phyloP scores from a whole-genome alignment of 2,113 vertebrate species.

The Caloenas nicobarica region DNA sequence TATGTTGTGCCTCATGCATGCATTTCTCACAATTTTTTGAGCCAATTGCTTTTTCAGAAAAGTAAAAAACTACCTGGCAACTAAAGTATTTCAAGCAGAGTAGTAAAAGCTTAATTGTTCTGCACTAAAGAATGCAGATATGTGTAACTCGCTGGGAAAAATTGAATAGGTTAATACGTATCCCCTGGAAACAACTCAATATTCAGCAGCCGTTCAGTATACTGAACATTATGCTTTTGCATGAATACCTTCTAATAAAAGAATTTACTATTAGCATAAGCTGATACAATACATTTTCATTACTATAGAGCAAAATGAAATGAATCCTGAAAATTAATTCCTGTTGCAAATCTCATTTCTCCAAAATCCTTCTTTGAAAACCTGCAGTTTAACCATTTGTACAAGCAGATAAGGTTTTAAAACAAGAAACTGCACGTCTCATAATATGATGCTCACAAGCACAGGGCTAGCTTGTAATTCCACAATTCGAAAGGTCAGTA shows the following conservation, averaged over 20 bases:
- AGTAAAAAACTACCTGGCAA: background rate
- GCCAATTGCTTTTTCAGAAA: background rate
- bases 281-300: constrained; percentile 43
- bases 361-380: background rate
- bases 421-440: background rate
- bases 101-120: constrained; percentile 16
- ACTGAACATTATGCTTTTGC: constrained; percentile 9
- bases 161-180: constrained; percentile 11
- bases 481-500: background rate
- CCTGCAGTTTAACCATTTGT: background rate
- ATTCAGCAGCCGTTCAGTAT: constrained; percentile 18
- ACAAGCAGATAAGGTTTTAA: background rate
- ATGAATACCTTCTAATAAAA: constrained; percentile 44
- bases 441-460: background rate
- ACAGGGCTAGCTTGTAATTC: background rate
- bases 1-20: background rate
- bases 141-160: constrained; percentile 44
- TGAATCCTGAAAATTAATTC: constrained; percentile 4
- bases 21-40: background rate
- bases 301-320: background rate
- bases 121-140: background rate
- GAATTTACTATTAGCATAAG: constrained; percentile 25
- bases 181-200: constrained; percentile 61
- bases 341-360: background rate
- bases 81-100: constrained; percentile 45